Evolutionary conservation across 2,113 vertebrate species (phyloP).

Genomic region (Leucopternis melanops): DNA sequence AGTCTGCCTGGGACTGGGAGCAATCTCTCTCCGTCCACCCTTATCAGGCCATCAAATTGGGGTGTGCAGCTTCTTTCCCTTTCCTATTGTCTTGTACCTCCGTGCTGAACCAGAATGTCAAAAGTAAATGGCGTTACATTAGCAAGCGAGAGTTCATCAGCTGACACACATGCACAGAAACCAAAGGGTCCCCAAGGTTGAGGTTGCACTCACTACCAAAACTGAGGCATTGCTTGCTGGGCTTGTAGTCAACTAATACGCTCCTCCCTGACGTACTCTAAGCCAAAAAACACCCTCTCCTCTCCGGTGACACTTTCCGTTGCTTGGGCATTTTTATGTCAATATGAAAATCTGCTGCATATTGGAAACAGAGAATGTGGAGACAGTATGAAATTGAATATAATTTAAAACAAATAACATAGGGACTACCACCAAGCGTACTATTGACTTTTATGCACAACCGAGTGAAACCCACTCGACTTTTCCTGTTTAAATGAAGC

Average conservation of each 20-base stretch:
- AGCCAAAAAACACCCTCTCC: neutral
- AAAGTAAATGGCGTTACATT: neutral
- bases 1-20: neutral
- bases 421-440: neutral
- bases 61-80: neutral
- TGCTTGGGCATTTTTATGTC: too few relatives aligned
- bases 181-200: rapidly evolving
- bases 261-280: neutral
- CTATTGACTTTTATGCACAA: neutral
- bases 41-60: neutral
- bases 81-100: neutral
- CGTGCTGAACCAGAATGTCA: neutral
- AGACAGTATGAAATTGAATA: neutral
- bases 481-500: neutral
- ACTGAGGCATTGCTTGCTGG: neutral
- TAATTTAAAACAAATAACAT: neutral
- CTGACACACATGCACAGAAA: neutral
- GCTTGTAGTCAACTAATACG: neutral
- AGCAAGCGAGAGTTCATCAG: rapidly evolving
- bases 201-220: neutral
- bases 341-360: neutral
- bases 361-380: neutral
- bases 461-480: neutral
- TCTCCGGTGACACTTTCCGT: too few relatives aligned
- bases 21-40: neutral